A percentile compares a stretch with the other conserved stretches of the same genome.
Evolutionary conservation across 2,113 vertebrate genomes (phyloP).

Genomic region (Anoplopoma fimbria): DNA sequence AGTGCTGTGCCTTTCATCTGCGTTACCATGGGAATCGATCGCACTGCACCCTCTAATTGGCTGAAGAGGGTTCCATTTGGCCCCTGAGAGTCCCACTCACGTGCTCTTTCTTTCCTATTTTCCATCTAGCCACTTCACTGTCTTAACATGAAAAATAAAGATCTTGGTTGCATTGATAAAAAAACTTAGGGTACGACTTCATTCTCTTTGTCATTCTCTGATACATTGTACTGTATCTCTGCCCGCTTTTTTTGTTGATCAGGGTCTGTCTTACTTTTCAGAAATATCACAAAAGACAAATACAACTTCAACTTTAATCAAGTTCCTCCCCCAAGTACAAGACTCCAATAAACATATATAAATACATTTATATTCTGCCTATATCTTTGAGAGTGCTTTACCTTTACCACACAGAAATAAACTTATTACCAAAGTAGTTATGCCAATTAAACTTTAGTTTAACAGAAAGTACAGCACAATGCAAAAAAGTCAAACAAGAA

Average conservation of each 20-base stretch:
- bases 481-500: slow-evolving; percentile 27
- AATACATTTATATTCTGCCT: neutral
- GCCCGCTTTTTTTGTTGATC: neutral
- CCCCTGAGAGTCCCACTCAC: slow-evolving; percentile 64
- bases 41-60: slow-evolving; percentile 68
- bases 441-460: neutral
- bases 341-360: neutral
- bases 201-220: neutral
- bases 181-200: slow-evolving; percentile 43
- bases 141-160: slow-evolving; percentile 60
- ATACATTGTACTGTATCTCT: neutral
- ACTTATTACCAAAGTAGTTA: neutral
- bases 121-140: slow-evolving; percentile 71
- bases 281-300: neutral
- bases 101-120: slow-evolving; percentile 47
- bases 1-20: slow-evolving; percentile 67
- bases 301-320: neutral
- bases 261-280: neutral
- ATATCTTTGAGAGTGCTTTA: slow-evolving; percentile 9
- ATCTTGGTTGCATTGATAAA: slow-evolving; percentile 53
- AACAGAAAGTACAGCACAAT: slow-evolving; percentile 1
- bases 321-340: neutral
- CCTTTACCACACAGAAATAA: neutral
- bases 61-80: slow-evolving; percentile 71
- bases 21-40: slow-evolving; percentile 78